Evolutionary conservation across 2,797 vertebrate species (phyloP), one percentile per base, ranked within the genome.

Genomic region (Glossophaga mutica): DNA sequence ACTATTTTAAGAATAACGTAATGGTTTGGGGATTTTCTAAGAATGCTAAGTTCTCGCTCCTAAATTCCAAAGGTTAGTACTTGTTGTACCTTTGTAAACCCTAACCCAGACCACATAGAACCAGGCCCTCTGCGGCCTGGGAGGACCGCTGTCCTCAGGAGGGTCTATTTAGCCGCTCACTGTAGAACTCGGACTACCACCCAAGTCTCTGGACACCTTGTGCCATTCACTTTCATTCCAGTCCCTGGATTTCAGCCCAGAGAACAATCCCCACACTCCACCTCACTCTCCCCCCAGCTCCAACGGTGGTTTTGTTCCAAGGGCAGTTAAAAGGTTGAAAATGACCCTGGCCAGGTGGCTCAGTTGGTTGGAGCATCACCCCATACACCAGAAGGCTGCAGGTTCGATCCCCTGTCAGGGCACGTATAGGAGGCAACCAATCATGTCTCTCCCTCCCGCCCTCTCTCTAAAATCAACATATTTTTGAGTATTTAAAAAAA

Each of bases 1-100:
- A 83, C 4, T 91, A 87, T 86, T 87, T 97, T 91, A 86, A 90
- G 57, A 92, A 6, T 83, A 71, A 74, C 4, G 88, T 93, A 34
- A 32, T 19, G 39, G 59, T 34, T 59, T 82, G 19, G 34, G 74
- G 59, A 88, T 76, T 76, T 92, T 71, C 48, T 92, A 29, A 87
- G 52, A 91, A 71, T 70, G 91, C 59, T 46, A 5, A 85, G 71
- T 88, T 73, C 52, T 90, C 52, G 26, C 42, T 87, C 39, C 50
- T 76, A 26, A 86, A 74, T 50, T 84, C 24, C 65, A 52, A 88
- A 90, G 81, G 18, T 65, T 70, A 70, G 5, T 62, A 5, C 57
- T 70, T 57, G 37, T 24, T 79, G 26, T 22, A 24, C 79, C 29
- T 83, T 24, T 86, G 79, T 48, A 59, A 85, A 62, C 32, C 21